A percentile compares a stretch with the other conserved stretches of the same genome.
Conservation (phyloP, 1,140 invertebrate genomes). For the Hylyphantes graminicola region DNA sequence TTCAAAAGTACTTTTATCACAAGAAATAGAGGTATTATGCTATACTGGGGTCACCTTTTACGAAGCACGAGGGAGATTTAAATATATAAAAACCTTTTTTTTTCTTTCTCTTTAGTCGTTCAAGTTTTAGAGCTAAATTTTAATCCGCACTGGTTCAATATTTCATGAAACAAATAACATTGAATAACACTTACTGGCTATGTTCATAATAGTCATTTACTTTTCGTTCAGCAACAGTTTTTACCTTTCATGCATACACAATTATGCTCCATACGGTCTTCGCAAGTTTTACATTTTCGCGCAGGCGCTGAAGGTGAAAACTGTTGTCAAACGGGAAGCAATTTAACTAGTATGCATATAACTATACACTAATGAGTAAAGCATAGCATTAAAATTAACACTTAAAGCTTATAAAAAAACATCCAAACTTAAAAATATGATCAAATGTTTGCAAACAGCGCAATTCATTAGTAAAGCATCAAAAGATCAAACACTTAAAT, state of each 20-base stretch:
- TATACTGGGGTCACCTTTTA: constrained; percentile 24
- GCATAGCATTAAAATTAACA: constrained; percentile 12
- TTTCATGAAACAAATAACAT: constrained; percentile 19
- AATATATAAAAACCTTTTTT: constrained; percentile 28
- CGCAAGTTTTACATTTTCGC: no score
- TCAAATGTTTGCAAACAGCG: not conserved
- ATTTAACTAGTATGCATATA: no score
- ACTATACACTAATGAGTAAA: not conserved
- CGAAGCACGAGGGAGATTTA: constrained; percentile 29
- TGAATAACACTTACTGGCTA: not conserved
- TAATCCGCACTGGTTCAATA: not conserved
- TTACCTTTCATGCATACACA: no score
- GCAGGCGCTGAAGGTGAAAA: no score
- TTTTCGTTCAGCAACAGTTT: no score
- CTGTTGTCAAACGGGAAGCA: no score
- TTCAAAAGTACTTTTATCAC: constrained; percentile 41
- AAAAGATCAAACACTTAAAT: not conserved
- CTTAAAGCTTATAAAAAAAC: not conserved
- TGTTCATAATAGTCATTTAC: no score
- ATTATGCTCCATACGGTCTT: no score
- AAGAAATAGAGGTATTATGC: constrained; percentile 46
- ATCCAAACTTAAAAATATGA: constrained; percentile 5
- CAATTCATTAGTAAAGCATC: no score
- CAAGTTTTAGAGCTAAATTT: not conserved
- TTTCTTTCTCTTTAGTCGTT: not conserved